Percentiles rank a stretch among this genome's conserved stretches.
phyloP scores from a whole-genome alignment of 2,797 vertebrate genomes.

The Platyrinchus mystaceus region DNA sequence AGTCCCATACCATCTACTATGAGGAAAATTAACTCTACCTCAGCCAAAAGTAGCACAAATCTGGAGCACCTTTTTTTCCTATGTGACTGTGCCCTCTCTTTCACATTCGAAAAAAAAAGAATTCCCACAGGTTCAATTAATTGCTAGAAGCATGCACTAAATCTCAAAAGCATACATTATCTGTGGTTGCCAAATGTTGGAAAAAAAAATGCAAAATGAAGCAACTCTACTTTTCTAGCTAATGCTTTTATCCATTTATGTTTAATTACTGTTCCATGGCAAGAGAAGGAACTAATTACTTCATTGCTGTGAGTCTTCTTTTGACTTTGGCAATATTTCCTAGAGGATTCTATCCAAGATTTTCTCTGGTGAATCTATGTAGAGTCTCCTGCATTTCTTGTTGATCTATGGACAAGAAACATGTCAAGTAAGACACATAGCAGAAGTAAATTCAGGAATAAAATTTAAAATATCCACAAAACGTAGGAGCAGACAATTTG shows the following conservation, averaged over 20 bases:
- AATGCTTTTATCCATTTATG: not conserved
- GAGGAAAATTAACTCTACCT: not conserved
- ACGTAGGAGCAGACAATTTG: not conserved
- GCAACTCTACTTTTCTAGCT: not conserved
- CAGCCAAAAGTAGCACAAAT: not conserved
- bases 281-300: not conserved
- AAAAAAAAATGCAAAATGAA: not conserved
- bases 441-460: not conserved
- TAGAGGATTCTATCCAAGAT: not conserved
- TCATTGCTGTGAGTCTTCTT: not conserved
- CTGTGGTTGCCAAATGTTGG: not conserved
- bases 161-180: not conserved
- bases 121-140: not conserved
- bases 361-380: not conserved
- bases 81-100: not conserved
- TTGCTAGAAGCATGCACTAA: not conserved
- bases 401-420: not conserved
- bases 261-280: not conserved
- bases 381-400: not conserved
- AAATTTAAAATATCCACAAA: not conserved
- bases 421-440: not conserved
- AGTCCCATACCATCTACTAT: not conserved
- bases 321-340: not conserved
- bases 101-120: not conserved
- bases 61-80: accelerated